phyloP scores from a whole-genome alignment of 2,113 vertebrate species.

The Ahaetulla prasina region DNA sequence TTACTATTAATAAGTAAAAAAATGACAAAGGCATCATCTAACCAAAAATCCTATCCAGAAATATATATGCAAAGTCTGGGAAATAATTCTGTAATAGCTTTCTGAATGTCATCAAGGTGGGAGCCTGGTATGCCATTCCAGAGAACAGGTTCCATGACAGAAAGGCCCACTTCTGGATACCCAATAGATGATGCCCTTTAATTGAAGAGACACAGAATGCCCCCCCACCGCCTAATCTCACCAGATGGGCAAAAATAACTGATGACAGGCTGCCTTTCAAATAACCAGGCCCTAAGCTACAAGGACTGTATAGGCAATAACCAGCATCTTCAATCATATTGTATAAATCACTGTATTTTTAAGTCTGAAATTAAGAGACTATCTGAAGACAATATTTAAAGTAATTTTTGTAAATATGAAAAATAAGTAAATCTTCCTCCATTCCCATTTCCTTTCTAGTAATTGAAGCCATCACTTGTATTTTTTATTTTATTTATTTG shows the following conservation, averaged over 20 bases:
- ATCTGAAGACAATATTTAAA: background rate
- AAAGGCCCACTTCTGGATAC: background rate
- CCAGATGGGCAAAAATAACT: background rate
- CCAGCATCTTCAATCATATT: background rate
- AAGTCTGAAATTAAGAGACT: background rate
- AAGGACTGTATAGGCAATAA: background rate
- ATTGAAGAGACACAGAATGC: background rate
- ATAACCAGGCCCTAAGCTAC: background rate
- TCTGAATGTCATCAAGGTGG: background rate
- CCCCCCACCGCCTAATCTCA: background rate
- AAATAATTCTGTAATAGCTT: background rate
- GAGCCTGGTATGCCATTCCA: background rate
- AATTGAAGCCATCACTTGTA: background rate
- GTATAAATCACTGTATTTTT: background rate
- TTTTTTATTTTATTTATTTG: too few species aligned
- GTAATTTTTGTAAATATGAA: background rate
- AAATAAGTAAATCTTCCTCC: background rate
- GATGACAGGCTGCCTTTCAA: background rate
- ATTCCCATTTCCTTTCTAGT: background rate
- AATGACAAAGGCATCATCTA: background rate
- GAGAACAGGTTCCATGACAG: background rate
- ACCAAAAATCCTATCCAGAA: background rate
- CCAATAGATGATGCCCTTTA: background rate
- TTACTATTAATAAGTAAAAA: background rate
- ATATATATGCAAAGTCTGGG: background rate